Conservation (phyloP, 1,140 invertebrate species). For the Plodia interpunctella region DNA sequence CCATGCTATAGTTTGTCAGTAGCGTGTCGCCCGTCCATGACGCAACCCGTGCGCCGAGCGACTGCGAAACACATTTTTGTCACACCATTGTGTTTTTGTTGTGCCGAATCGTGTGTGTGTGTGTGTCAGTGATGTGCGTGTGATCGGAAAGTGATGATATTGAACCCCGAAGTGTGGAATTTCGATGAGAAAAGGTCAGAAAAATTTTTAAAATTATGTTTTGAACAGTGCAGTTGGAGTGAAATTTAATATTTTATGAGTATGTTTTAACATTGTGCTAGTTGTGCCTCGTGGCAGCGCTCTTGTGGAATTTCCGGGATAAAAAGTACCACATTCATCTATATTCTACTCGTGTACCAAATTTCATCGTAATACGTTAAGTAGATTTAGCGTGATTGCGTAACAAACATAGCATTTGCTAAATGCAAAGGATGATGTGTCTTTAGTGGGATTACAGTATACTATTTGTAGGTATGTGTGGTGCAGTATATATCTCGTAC, state of each 20-base stretch:
- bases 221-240: neutral
- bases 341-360: too few species aligned
- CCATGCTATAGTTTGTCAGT: neutral
- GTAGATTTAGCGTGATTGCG: too few species aligned
- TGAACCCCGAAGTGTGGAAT: conserved; percentile 1
- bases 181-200: neutral
- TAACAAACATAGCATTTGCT: too few species aligned
- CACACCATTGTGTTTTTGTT: neutral
- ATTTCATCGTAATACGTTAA: too few species aligned
- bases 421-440: too few species aligned
- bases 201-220: neutral
- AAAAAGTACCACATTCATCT: too few species aligned
- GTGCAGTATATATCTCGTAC: too few species aligned
- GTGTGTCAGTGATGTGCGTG: neutral
- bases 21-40: neutral
- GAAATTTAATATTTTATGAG: neutral
- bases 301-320: too few species aligned
- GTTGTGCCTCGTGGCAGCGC: too few species aligned
- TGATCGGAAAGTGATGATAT: conserved; percentile 3
- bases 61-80: neutral
- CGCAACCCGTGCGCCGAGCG: neutral
- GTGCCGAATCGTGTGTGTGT: neutral
- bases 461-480: too few species aligned
- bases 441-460: too few species aligned
- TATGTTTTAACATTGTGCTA: too few species aligned